Percentiles rank a stretch among this genome's conserved stretches.
These are phyloP conservation scores for Ariolimax columbianus DNA, from an alignment of 2,888 invertebrate species.

Conservation along the genomic window DNA sequence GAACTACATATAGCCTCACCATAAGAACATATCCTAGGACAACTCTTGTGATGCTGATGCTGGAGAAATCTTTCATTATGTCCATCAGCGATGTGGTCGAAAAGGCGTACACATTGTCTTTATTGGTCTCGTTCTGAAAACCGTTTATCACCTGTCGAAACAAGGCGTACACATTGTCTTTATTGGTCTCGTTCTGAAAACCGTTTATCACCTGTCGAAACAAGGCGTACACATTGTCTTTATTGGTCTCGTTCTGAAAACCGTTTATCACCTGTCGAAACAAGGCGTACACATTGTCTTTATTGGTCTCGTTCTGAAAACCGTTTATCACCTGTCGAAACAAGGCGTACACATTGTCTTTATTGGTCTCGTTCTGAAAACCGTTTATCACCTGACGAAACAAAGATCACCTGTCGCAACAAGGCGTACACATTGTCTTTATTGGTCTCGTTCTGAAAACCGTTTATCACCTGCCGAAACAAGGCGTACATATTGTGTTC, in stretches of 20 bases:
- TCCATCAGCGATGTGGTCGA: constrained; percentile 94
- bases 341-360: constrained; percentile 84
- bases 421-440: constrained; percentile 89
- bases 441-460: constrained; percentile 83
- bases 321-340: constrained; percentile 80
- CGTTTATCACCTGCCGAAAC: constrained; percentile 79
- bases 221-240: constrained; percentile 89
- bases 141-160: constrained; percentile 80
- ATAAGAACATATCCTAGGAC: constrained; percentile 91
- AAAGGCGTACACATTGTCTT: constrained; percentile 89
- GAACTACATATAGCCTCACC: constrained; percentile 81
- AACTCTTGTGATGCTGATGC: constrained; percentile 89
- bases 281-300: constrained; percentile 89
- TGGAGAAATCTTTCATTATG: constrained; percentile 93
- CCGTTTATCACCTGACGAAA: constrained; percentile 80
- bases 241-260: constrained; percentile 82
- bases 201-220: constrained; percentile 80
- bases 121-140: constrained; percentile 82
- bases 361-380: constrained; percentile 82
- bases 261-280: constrained; percentile 80
- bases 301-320: constrained; percentile 82
- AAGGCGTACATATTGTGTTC: background rate
- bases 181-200: constrained; percentile 82
- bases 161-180: constrained; percentile 84
- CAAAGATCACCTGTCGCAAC: too few relatives aligned